These are phyloP conservation scores for Zophobas atratus DNA, from an alignment of 1,140 invertebrate species.

Conservation along the genomic window DNA sequence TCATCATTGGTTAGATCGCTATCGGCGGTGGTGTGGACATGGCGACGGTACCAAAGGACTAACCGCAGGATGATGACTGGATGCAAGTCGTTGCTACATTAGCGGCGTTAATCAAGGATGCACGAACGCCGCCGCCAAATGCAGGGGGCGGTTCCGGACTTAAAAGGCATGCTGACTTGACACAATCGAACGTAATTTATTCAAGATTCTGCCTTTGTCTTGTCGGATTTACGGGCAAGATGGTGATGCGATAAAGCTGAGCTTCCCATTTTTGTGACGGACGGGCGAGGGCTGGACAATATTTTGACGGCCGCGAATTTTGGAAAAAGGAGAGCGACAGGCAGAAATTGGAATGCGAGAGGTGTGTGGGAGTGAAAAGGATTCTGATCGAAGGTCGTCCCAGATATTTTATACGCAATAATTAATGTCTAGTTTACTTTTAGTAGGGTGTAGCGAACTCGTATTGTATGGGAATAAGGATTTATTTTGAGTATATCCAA, in stretches of 20 bases:
- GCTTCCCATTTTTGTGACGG: conserved; percentile 4
- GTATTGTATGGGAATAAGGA: background rate
- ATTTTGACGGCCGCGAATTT: conserved; percentile 27
- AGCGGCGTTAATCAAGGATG: conserved; percentile 37
- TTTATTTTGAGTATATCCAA: background rate
- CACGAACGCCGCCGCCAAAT: conserved; percentile 31
- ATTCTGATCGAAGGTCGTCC: too few relatives aligned
- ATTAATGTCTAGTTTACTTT: too few relatives aligned
- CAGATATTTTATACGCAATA: too few relatives aligned
- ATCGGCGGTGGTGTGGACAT: conserved; percentile 31
- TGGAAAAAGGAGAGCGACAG: background rate
- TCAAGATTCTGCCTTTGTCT: conserved; percentile 37
- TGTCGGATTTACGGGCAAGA: conserved; percentile 40
- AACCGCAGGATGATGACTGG: conserved; percentile 39
- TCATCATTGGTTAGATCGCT: conserved; percentile 38
- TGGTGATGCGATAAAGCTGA: conserved; percentile 28
- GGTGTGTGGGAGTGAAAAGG: too few relatives aligned
- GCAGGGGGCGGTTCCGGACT: conserved; percentile 28
- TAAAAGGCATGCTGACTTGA: conserved; percentile 31
- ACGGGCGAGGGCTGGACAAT: background rate
- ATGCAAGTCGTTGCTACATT: conserved; percentile 16
- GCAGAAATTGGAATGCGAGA: background rate
- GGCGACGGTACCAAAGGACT: conserved; percentile 21
- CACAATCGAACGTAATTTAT: conserved; percentile 27
- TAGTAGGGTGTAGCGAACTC: too few relatives aligned